These are phyloP conservation scores for Microcebus tavaratra DNA, from an alignment of 2,113 vertebrate species.

Conservation along the genomic window DNA sequence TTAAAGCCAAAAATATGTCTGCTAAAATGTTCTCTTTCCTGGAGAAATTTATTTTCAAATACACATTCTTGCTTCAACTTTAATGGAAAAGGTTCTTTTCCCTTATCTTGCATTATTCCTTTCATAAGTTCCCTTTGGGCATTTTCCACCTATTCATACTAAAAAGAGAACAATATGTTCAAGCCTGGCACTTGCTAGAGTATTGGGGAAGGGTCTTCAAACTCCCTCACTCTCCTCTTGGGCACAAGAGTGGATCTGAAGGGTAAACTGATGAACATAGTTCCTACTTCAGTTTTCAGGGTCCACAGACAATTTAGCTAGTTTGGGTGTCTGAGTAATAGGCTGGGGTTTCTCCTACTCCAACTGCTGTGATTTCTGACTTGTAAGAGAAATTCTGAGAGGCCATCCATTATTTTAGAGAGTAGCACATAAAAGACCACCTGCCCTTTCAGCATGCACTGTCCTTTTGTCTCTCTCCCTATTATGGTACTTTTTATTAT, in stretches of 20 bases:
- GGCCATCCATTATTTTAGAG: neutral
- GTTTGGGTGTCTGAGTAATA: neutral
- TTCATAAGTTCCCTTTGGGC: neutral
- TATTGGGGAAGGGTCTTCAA: neutral
- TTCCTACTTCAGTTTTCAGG: neutral
- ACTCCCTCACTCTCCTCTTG: neutral
- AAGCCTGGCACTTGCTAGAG: neutral
- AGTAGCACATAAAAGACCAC: neutral
- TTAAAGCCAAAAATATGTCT: neutral
- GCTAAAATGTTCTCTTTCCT: neutral
- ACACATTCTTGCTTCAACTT: neutral
- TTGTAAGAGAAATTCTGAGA: neutral
- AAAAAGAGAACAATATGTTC: conserved; percentile 12
- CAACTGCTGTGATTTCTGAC: neutral
- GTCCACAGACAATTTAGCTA: neutral
- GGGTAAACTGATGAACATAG: neutral
- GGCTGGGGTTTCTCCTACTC: neutral
- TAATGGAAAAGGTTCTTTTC: neutral
- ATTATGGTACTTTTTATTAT: neutral
- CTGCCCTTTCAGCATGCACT: neutral
- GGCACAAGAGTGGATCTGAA: neutral
- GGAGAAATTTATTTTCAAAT: conserved; percentile 32
- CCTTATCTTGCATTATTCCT: neutral
- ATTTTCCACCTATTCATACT: neutral
- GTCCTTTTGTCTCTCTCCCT: neutral